A percentile compares a stretch with the other conserved stretches of the same genome.
These are phyloP conservation scores for Helicoverpa zea DNA, from an alignment of 1,140 invertebrate genomes.

Conservation along the genomic window DNA sequence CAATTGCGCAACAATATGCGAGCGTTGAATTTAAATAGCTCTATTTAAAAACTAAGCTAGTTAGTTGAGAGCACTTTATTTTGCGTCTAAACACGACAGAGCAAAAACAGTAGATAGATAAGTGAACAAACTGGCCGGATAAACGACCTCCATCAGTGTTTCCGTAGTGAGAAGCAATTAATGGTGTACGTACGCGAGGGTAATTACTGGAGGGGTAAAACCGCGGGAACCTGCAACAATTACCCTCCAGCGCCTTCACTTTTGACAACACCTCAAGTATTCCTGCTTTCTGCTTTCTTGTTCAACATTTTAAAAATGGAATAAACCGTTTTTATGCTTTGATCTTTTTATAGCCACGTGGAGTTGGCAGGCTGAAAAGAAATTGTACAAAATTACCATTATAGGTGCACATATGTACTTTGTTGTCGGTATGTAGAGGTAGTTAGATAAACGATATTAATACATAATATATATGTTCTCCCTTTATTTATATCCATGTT, in stretches of 20 bases:
- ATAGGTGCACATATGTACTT: too few species aligned
- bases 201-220: constrained; percentile 49
- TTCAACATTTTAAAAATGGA: constrained; percentile 4
- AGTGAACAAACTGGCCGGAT: constrained; percentile 50
- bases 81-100: constrained; percentile 44
- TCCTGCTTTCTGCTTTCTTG: neutral
- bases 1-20: constrained; percentile 15
- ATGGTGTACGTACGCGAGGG: constrained; percentile 48
- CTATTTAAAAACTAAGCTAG: constrained; percentile 44
- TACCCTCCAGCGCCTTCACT: constrained; percentile 33
- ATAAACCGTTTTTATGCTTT: neutral
- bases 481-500: too few species aligned
- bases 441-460: too few species aligned
- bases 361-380: too few species aligned
- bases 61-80: constrained; percentile 47
- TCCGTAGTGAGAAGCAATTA: constrained; percentile 58
- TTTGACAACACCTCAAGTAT: constrained; percentile 37
- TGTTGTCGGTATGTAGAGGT: too few species aligned
- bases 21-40: constrained; percentile 40
- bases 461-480: too few species aligned
- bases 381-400: too few species aligned
- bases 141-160: constrained; percentile 56
- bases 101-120: constrained; percentile 50
- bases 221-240: constrained; percentile 32
- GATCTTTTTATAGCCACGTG: too few species aligned